Base-by-base conservation (phyloP, 2,113 vertebrate species). In the Pandion haliaetus region DNA sequence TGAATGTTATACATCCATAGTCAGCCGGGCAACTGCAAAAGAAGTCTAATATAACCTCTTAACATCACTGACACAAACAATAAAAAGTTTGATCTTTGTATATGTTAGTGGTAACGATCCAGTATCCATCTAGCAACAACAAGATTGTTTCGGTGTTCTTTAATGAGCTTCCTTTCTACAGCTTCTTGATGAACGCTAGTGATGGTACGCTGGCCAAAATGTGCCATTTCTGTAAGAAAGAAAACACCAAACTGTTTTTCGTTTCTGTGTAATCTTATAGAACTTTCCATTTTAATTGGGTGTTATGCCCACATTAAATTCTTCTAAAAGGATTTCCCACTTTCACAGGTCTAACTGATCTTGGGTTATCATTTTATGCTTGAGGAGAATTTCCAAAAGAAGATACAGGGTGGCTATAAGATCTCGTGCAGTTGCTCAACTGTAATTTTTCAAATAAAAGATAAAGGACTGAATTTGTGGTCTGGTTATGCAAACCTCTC, bases 1-100 rank as follows among this genome's bases (percentile, higher is more conserved):
- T 49, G 12, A 17, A 20, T 14, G 20, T 42, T 58, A 5, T 13
- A 10, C 0, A 1, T 38, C 34, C 4, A 0, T 28, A 63, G 40
- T 47, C 52, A 63, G 66, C n/a, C 71, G 86, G 23, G 23, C 44
- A 76, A 19, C 47, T 82, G 32, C 52, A 76, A 47, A 88, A 38
- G 9, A 72, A 69, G 42, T 38, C 36, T 63, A 4, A 13, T n/a
- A 17, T 5, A 44, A 12, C 45, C 38, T 90, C 57, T 50, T 57
- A 50, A 44, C 10, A 38, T 29, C 7, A 24, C 9, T 34, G 26
- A 45, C 21, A 73, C 57, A 86, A 80, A 16, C 26, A 88, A 36
- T 21, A 34, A 45, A 18, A 74, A 42, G 42, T 59, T 70, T 62
- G 17, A 14, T 69, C 20, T 55, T 69, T 52, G 5, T 40, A 17